These are phyloP conservation scores for Margarornis squamiger DNA, from an alignment of 2,797 vertebrate species.

Conservation along the genomic window DNA sequence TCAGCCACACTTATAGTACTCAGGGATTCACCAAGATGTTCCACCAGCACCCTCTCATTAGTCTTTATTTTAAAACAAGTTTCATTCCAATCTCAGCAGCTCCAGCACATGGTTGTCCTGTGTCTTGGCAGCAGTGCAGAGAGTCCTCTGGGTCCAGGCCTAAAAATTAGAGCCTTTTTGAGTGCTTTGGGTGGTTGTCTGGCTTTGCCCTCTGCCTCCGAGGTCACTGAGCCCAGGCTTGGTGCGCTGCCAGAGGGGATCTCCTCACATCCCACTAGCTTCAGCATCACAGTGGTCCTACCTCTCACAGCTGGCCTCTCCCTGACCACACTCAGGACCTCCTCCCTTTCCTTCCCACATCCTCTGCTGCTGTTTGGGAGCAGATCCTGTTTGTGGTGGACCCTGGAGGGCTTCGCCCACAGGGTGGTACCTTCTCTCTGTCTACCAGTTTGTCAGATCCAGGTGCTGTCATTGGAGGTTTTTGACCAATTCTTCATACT, in stretches of 20 bases:
- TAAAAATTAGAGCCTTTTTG: background rate
- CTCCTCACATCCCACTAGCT: accelerated
- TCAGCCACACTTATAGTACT: background rate
- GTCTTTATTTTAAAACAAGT: background rate
- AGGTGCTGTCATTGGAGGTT: accelerated
- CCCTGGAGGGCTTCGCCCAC: background rate
- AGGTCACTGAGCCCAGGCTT: background rate
- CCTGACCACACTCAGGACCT: background rate
- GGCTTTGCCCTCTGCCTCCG: background rate
- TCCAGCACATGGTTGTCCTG: background rate
- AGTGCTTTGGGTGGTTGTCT: background rate
- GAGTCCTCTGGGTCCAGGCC: background rate
- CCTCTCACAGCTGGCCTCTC: conserved; percentile 1
- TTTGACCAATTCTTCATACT: background rate
- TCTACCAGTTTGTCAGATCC: background rate
- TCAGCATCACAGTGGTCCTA: accelerated
- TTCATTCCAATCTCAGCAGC: background rate
- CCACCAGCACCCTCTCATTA: background rate
- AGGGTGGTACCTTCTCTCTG: background rate
- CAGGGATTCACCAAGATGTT: background rate
- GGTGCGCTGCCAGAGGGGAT: accelerated
- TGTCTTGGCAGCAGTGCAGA: background rate
- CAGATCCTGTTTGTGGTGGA: background rate
- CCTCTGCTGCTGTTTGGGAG: background rate
- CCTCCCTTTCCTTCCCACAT: conserved; percentile 25